Evolutionary conservation across 2,888 invertebrate genomes (phyloP).

Genomic region (Stomorhina lunata): DNA sequence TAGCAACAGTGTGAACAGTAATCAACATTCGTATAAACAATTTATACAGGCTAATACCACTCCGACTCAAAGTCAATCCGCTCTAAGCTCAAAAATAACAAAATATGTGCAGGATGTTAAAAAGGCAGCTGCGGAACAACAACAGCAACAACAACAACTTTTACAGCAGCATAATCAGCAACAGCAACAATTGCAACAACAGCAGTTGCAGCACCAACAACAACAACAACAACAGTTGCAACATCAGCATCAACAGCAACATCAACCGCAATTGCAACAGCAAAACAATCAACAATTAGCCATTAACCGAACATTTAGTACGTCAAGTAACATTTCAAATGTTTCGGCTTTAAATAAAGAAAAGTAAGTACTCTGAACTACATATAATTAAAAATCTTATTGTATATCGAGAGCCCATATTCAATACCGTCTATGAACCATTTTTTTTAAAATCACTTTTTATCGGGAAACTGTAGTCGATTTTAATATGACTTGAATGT

Average conservation of each 20-base stretch:
- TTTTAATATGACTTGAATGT: no score
- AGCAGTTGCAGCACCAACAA: constrained; percentile 22
- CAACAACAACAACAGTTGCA: constrained; percentile 51
- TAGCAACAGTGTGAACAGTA: background rate
- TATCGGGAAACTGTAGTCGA: no score
- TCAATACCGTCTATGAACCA: no score
- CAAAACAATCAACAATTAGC: constrained; percentile 28
- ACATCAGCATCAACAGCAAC: constrained; percentile 40
- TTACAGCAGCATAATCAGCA: no score
- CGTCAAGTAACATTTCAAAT: constrained; percentile 24
- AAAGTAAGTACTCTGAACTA: constrained; percentile 58
- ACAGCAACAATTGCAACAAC: constrained; percentile 32
- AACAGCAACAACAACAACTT: constrained; percentile 57
- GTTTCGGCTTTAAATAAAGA: constrained; percentile 48
- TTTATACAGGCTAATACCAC: constrained; percentile 47
- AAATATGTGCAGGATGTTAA: constrained; percentile 65
- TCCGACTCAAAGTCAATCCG: constrained; percentile 16
- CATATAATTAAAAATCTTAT: no score
- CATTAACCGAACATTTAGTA: constrained; percentile 37
- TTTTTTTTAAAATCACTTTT: no score
- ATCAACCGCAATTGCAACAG: constrained; percentile 23
- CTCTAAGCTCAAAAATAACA: constrained; percentile 53
- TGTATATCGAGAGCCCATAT: no score
- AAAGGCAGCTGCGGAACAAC: constrained; percentile 50
- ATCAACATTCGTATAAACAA: constrained; percentile 57